Conservation (phyloP, 2,113 vertebrate genomes). For the Lamprotornis superbus region DNA sequence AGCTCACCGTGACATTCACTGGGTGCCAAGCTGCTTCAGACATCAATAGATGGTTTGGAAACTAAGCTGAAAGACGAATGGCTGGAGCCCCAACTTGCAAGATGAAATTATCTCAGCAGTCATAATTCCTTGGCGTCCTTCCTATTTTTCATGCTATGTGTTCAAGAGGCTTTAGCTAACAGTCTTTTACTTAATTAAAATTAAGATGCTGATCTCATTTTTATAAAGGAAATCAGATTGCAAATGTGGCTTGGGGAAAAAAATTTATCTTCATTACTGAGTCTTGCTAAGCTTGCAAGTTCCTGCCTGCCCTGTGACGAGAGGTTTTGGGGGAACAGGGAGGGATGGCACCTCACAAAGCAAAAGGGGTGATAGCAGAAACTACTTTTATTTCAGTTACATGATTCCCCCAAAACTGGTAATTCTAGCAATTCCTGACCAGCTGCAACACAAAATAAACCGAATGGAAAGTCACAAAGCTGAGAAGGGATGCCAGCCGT, state of each 20-base stretch:
- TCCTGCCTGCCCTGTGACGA: accelerated
- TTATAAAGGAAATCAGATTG: neutral
- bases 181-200: neutral
- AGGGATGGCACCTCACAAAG: neutral
- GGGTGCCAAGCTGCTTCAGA: neutral
- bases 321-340: neutral
- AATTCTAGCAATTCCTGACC: neutral
- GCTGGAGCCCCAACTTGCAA: neutral
- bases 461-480: neutral
- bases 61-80: neutral
- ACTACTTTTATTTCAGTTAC: neutral
- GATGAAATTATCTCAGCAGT: neutral
- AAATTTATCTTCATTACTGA: neutral
- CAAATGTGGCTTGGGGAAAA: neutral
- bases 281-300: neutral
- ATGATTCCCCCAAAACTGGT: neutral
- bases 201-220: neutral
- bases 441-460: neutral
- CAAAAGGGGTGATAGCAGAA: neutral
- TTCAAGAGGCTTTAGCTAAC: neutral
- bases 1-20: neutral
- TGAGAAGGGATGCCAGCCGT: neutral
- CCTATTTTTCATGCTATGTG: neutral
- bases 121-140: neutral
- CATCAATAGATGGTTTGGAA: neutral